Percentiles rank a stretch among this genome's conserved stretches.
phyloP scores from a whole-genome alignment of 2,113 vertebrate species.

The Sinocyclocheilus anophthalmus region DNA sequence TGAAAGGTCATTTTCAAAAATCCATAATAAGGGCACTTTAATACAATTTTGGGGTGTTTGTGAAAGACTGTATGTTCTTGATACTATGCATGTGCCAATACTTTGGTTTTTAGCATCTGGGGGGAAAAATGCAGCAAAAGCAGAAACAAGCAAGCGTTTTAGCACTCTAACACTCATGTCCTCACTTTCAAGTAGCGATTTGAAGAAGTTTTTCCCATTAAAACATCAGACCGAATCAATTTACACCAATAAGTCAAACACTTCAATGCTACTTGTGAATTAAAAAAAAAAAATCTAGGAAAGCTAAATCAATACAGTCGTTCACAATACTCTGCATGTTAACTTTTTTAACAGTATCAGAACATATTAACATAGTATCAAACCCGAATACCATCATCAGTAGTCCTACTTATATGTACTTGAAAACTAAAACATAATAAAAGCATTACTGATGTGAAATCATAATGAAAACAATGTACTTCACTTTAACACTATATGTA shows the following conservation, averaged over 20 bases:
- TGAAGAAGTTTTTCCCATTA: not conserved
- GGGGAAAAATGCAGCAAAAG: not conserved
- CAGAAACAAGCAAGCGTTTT: not conserved
- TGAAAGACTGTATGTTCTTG: conserved; percentile 1
- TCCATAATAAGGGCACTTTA: too few species aligned
- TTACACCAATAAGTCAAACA: not conserved
- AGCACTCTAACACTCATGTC: not conserved
- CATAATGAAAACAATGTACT: not conserved
- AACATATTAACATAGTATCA: not conserved
- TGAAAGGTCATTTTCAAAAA: too few species aligned
- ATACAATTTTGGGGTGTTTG: not conserved
- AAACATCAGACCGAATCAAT: conserved; percentile 7
- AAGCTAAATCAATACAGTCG: not conserved
- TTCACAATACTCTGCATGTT: not conserved
- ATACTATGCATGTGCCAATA: conserved; percentile 3
- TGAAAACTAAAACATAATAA: not conserved
- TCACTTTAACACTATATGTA: not conserved
- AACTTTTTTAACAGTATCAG: not conserved
- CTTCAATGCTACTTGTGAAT: not conserved
- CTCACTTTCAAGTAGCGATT: not conserved
- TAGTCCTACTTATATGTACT: not conserved
- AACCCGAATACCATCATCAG: not conserved
- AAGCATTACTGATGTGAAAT: not conserved
- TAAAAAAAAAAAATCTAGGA: not conserved
- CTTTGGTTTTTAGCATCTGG: not conserved